Conservation (phyloP, 2,797 vertebrate species). For the Phylloscopus collybita region DNA sequence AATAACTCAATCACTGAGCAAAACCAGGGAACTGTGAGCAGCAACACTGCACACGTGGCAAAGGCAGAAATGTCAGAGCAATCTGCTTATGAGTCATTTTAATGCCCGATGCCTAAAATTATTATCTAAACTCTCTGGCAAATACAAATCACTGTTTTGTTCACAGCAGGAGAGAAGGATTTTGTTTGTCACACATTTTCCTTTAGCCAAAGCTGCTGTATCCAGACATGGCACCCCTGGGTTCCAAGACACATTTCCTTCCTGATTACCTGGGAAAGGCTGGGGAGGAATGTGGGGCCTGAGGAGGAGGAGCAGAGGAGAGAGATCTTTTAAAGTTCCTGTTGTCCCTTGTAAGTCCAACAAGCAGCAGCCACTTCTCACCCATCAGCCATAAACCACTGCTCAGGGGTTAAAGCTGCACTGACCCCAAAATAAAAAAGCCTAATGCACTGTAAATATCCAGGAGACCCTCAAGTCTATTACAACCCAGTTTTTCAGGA, state of each 20-base stretch:
- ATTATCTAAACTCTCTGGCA: not conserved
- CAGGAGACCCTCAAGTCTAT: not conserved
- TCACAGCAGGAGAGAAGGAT: not conserved
- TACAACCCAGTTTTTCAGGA: not conserved
- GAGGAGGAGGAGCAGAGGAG: not conserved
- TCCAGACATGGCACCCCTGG: not conserved
- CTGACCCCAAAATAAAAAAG: not conserved
- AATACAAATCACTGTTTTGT: not conserved
- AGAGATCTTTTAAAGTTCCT: not conserved
- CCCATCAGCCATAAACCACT: not conserved
- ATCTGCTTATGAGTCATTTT: not conserved
- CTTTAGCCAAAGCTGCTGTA: not conserved
- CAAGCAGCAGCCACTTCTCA: not conserved
- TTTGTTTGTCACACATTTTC: not conserved
- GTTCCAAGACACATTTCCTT: not conserved
- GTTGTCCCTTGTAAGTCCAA: not conserved
- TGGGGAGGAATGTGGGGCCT: not conserved
- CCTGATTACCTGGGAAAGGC: not conserved
- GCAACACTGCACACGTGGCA: not conserved
- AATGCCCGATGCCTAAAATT: not conserved
- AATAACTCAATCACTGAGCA: not conserved
- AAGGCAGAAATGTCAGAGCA: not conserved
- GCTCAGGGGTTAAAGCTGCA: not conserved
- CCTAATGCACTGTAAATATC: constrained; percentile 4
- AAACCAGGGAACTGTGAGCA: not conserved